Evolutionary conservation across 2,888 invertebrate species (phyloP), one percentile per base, ranked within the genome.

Genomic region (Coronaproctus castanopsis): DNA sequence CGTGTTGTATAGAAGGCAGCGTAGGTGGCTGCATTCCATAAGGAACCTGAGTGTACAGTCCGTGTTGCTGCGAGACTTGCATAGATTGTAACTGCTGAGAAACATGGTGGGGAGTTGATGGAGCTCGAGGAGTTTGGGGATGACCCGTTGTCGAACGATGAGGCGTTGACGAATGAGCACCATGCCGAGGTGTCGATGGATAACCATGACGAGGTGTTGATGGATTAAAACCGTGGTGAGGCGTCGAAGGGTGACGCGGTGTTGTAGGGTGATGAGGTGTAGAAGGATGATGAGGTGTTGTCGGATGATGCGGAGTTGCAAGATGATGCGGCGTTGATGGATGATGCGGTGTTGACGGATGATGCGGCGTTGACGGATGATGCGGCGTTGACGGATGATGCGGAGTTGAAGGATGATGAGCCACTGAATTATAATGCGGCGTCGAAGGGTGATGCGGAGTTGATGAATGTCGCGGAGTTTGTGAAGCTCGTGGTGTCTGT

Each of bases 351-450:
- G 36, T 36, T 36, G 36, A 8, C 8, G 56, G 56, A 19, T 57
- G 56, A 8, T 56, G 48, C 3, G 36, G 19, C 18, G 56, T 24
- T 19, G 56, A 48, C 48, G 23, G 56, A 14, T 48, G 52, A 21
- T 51, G 53, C 36, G 56, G 56, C 20, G 56, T 56, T 49, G 57
- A 54, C 55, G 62, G 21, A 55, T 55, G 53, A 60, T 36, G 63
- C 2, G 71, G 70, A 0, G 77, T 75, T 3, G 75, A 72, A 1
- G 77, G 72, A 67, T 80, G 80, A 69, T 85, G 90, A 1, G 92
- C 92, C 0, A 92, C 92, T 85, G 93, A 87, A 54, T 61, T 60
- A 14, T 54, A 59, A 23, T 60, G 54, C 55, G 80, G 72, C 65
- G 71, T 77, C 62, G 75, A 75, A 3, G 71, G 71, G 49, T 72